Evolutionary conservation across 2,888 invertebrate species (phyloP).

Genomic region (Amphipyra tragopoginis): DNA sequence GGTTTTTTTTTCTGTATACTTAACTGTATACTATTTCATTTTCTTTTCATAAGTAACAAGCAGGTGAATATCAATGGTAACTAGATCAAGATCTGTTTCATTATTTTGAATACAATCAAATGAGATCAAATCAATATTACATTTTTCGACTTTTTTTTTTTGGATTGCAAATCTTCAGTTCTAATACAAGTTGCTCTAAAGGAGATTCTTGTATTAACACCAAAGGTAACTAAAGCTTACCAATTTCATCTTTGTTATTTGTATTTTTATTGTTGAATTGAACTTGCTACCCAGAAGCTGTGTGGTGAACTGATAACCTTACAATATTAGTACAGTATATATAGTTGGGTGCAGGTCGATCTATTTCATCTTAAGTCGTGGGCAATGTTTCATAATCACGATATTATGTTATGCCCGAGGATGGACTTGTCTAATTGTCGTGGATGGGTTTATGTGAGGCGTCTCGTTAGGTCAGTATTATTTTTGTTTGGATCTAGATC

Average conservation of each 20-base stretch:
- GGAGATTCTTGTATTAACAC: no score
- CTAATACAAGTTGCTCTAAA: no score
- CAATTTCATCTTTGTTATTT: conserved; percentile 76
- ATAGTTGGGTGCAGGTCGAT: conserved; percentile 80
- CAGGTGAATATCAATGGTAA: no score
- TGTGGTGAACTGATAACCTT: conserved; percentile 78
- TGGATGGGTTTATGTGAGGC: conserved; percentile 70
- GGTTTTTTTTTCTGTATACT: no score
- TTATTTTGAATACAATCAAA: no score
- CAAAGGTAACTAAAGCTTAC: conserved; percentile 59
- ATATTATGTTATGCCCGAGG: conserved; percentile 69
- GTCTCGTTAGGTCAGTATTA: conserved; percentile 26
- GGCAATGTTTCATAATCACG: conserved; percentile 78
- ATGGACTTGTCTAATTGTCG: conserved; percentile 80
- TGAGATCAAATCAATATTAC: no score
- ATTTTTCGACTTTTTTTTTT: no score
- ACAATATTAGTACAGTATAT: conserved; percentile 78
- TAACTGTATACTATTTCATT: no score
- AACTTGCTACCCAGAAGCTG: conserved; percentile 66
- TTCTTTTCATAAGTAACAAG: no score
- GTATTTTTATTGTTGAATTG: conserved; percentile 17
- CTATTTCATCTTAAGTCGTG: conserved; percentile 80
- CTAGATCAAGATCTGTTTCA: no score
- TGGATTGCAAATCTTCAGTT: no score
- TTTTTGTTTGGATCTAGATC: conserved; percentile 12